Conservation (phyloP, 2,888 invertebrate species). For the Sthenelais limicola region DNA sequence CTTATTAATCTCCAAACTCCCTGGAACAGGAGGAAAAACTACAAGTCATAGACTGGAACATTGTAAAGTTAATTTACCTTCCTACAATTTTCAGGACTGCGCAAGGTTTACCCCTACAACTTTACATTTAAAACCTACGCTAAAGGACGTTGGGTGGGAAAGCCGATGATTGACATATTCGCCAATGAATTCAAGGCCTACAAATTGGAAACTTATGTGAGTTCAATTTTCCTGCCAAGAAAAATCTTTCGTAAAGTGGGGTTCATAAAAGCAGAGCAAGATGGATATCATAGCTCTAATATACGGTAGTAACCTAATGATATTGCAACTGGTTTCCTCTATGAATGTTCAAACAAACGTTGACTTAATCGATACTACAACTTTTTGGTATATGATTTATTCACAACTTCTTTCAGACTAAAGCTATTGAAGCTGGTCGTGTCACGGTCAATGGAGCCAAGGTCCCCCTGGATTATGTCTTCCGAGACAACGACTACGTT, state of each 20-base stretch:
- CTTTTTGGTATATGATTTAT: not conserved
- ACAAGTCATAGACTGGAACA: no score
- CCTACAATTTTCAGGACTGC: conserved; percentile 79
- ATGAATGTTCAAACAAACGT: not conserved
- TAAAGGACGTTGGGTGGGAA: conserved; percentile 93
- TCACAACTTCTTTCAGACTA: conserved; percentile 18
- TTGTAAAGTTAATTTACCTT: not conserved
- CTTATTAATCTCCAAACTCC: no score
- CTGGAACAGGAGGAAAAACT: no score
- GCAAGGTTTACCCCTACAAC: conserved; percentile 97
- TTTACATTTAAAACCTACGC: conserved; percentile 97
- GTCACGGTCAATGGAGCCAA: conserved; percentile 76
- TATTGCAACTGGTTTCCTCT: not conserved
- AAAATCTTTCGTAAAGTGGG: no score
- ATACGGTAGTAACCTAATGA: not conserved
- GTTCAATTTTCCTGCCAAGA: no score
- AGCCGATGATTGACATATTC: conserved; percentile 92
- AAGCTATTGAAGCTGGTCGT: conserved; percentile 44
- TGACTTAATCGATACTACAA: not conserved
- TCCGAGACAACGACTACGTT: conserved; percentile 93
- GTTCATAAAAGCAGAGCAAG: no score
- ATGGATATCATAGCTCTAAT: no score
- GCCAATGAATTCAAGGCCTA: conserved; percentile 89
- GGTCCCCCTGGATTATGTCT: conserved; percentile 90
- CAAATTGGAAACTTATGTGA: conserved; percentile 71